Percentiles rank a stretch among this genome's conserved stretches.
Conservation (phyloP, 2,888 invertebrate species). For the Sinodicranocentrus sp. region DNA sequence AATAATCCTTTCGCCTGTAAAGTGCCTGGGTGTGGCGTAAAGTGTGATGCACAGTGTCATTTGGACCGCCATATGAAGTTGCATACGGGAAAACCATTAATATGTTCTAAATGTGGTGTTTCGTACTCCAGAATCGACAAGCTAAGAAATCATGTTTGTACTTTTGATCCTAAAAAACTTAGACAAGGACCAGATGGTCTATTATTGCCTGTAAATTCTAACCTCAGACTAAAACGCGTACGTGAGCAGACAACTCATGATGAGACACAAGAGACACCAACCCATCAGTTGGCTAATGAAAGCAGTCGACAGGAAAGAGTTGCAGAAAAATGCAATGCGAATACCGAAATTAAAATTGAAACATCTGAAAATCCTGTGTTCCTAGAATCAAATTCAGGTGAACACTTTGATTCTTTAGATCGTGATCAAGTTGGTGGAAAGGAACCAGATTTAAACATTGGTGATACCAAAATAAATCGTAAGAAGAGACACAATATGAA, state of each 20-base stretch:
- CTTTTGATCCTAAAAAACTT: constrained; percentile 14
- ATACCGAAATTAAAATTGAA: too few species aligned
- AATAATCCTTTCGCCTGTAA: constrained; percentile 46
- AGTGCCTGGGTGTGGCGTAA: constrained; percentile 42
- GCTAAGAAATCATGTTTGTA: constrained; percentile 24
- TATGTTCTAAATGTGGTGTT: constrained; percentile 31
- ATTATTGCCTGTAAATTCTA: not conserved
- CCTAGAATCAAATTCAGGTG: too few species aligned
- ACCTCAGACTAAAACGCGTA: not conserved
- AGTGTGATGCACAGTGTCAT: constrained; percentile 58
- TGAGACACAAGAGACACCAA: not conserved
- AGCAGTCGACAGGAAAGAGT: not conserved
- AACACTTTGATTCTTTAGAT: too few species aligned
- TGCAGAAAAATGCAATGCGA: too few species aligned
- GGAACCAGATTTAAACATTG: too few species aligned
- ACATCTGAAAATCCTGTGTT: too few species aligned
- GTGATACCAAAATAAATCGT: not conserved
- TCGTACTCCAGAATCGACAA: constrained; percentile 42
- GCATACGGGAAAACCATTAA: constrained; percentile 4
- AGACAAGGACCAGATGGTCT: constrained; percentile 9
- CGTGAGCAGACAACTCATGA: not conserved
- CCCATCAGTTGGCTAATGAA: too few species aligned
- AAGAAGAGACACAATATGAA: constrained; percentile 14
- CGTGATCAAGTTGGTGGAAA: too few species aligned
- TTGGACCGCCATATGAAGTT: constrained; percentile 45